Base-by-base conservation (phyloP, 2,888 invertebrate species). In the Deroplatys truncata region DNA sequence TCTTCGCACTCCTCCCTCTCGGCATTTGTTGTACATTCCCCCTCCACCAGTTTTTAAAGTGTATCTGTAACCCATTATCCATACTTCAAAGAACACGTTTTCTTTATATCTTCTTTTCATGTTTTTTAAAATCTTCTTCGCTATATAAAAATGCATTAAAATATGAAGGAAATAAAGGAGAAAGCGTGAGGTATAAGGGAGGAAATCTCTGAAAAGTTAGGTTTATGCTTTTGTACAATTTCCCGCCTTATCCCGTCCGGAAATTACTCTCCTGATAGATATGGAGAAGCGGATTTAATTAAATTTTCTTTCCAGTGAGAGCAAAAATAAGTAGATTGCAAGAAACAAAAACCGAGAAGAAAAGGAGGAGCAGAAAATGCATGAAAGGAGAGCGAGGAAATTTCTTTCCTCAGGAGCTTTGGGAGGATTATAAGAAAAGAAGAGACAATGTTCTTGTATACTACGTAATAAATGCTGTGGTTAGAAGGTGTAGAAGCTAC, bases 211-310 rank as follows among this genome's bases (percentile, higher is more conserved):
- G 25, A 72, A 72, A 72, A 72, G 56, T 72, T 72, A 72, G 56
- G 56, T 72, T 72, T 72, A 72, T 20, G 56, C 56, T 72, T 72
- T 72, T 72, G 56, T 72, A 72, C 56, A 16, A 43, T 49, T 35
- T 31, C n/a, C 35, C 31, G 49, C 88, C 82, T 89, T 88, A 89
- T 90, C 89, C 89, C 89, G 88, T 31, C 90, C 86, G 90, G 90
- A 90, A 90, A 90, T 90, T 90, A 86, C 90, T 88, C 84, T 89
- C 85, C 88, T 90, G 89, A 88, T 90, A 88, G 88, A 90, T 90
- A 89, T 85, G 88, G 85, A 84, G 88, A 88, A 88, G 90, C 89
- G 90, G 88, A 28, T 90, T 90, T 90, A 90, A 90, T 90, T 90
- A 90, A 90, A 90, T 90, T 90, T 88, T 85, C 87, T 82, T 88